phyloP scores from a whole-genome alignment of 2,888 invertebrate species.

The Dynastes grantii region DNA sequence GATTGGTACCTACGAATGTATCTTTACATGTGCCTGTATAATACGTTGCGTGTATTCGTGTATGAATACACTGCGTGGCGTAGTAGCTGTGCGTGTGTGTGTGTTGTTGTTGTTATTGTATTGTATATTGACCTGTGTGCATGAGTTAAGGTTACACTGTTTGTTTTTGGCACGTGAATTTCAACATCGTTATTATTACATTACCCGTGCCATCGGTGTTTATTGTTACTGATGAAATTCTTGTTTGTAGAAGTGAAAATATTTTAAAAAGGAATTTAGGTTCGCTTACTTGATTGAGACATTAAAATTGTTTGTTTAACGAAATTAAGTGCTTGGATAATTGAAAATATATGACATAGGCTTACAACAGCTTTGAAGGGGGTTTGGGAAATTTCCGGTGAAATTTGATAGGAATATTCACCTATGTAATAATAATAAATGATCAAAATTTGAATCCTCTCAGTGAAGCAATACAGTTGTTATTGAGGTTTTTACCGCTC shows the following conservation, averaged over 20 bases:
- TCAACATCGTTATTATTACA: slow-evolving; percentile 17
- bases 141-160: slow-evolving; percentile 1
- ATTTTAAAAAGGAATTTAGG: not conserved
- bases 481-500: too few species aligned
- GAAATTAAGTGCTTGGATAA: too few species aligned
- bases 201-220: not conserved
- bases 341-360: too few species aligned
- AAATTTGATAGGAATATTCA: too few species aligned
- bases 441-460: too few species aligned
- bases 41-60: not conserved
- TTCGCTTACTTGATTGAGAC: slow-evolving; percentile 1
- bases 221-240: not conserved
- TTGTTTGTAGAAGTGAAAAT: slow-evolving; percentile 6
- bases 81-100: not conserved
- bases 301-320: not conserved
- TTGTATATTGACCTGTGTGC: not conserved
- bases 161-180: slow-evolving; percentile 28
- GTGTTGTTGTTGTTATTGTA: not conserved
- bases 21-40: slow-evolving; percentile 5
- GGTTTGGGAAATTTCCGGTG: too few species aligned
- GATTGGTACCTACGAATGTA: not conserved
- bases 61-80: not conserved
- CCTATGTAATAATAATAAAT: too few species aligned
- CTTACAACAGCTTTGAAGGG: too few species aligned
- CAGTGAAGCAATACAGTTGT: too few species aligned